Percentiles rank a stretch among this genome's conserved stretches.
Evolutionary conservation across 2,888 invertebrate genomes (phyloP).

Genomic region (Diarsia brunnea): DNA sequence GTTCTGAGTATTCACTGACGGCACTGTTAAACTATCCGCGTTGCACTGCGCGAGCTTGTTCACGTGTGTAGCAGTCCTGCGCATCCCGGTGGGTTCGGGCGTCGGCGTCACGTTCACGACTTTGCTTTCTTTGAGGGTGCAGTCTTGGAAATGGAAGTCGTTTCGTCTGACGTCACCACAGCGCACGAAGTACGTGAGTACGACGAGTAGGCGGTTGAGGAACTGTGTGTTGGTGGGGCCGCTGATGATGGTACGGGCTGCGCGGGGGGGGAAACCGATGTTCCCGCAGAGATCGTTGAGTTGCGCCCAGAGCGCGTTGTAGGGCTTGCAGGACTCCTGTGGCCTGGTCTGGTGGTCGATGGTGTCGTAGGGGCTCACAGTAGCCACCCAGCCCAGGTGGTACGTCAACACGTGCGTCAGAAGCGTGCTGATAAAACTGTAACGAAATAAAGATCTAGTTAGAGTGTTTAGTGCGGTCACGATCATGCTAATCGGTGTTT

Average conservation of each 20-base stretch:
- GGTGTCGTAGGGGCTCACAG: constrained; percentile 91
- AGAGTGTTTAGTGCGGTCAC: constrained; percentile 35
- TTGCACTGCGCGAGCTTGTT: constrained; percentile 67
- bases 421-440: constrained; percentile 97
- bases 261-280: constrained; percentile 94
- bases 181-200: constrained; percentile 96
- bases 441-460: constrained; percentile 75
- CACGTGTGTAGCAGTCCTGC: constrained; percentile 69
- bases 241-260: constrained; percentile 95
- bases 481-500: constrained; percentile 34
- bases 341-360: constrained; percentile 81
- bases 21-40: constrained; percentile 72
- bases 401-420: constrained; percentile 97
- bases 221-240: constrained; percentile 92
- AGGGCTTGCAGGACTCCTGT: constrained; percentile 86
- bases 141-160: constrained; percentile 80
- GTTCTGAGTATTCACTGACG: constrained; percentile 77
- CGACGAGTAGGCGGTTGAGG: constrained; percentile 93
- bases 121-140: constrained; percentile 81
- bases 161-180: constrained; percentile 93
- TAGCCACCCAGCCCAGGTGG: constrained; percentile 97
- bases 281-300: constrained; percentile 96
- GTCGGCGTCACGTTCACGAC: constrained; percentile 70
- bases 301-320: constrained; percentile 98
- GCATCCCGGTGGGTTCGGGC: constrained; percentile 60